Evolutionary conservation across 2,797 vertebrate genomes (phyloP).

Genomic region (Potorous gilbertii): DNA sequence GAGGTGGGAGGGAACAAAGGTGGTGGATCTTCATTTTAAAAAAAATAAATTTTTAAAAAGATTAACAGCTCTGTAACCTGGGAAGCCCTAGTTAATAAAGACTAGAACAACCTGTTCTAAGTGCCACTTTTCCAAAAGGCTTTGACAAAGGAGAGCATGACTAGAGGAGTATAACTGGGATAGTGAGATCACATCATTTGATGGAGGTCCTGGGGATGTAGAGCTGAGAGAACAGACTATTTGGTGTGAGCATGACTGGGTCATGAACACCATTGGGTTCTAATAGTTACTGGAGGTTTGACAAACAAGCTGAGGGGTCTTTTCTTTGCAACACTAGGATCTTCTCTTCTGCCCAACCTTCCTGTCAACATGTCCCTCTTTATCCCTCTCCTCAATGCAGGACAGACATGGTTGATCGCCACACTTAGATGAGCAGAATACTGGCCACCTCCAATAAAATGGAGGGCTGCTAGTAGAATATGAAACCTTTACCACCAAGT

Average conservation of each 20-base stretch:
- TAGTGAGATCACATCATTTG: too few species aligned
- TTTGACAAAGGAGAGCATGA: background rate
- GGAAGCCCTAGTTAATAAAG: background rate
- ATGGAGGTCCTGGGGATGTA: background rate
- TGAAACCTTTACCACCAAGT: background rate
- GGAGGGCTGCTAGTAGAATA: background rate
- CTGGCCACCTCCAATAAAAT: background rate
- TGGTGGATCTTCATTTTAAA: background rate
- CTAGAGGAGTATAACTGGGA: background rate
- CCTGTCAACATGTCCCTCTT: background rate
- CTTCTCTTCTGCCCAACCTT: background rate
- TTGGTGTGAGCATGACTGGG: background rate
- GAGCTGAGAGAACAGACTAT: background rate
- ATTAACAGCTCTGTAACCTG: background rate
- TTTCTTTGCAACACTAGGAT: background rate
- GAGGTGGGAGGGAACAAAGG: background rate
- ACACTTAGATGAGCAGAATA: background rate
- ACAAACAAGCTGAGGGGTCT: background rate
- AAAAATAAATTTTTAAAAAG: background rate
- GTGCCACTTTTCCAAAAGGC: background rate
- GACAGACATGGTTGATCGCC: background rate
- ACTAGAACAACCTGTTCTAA: background rate
- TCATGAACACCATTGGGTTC: background rate
- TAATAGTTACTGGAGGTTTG: background rate
- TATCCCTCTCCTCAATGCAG: background rate